Evolutionary conservation across 2,888 invertebrate species (phyloP).

Genomic region (Drosophila helvetica): DNA sequence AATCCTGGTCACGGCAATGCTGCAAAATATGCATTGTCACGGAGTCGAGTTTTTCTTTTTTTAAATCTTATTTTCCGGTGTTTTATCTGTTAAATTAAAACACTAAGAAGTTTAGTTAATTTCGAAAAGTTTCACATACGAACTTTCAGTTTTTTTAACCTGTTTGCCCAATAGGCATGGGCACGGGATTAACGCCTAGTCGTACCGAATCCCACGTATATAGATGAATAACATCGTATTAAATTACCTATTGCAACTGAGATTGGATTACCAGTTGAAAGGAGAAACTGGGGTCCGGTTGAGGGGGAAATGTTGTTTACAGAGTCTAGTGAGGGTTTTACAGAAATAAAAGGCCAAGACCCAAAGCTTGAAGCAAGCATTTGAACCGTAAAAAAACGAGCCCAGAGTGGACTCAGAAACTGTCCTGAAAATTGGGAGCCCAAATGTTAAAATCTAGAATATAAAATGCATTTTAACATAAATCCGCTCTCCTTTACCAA

Average conservation of each 20-base stretch:
- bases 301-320: too few species aligned
- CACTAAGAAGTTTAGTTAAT: not conserved
- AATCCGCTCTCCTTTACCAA: too few species aligned
- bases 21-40: slow-evolving; percentile 64
- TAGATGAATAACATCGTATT: too few species aligned
- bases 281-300: too few species aligned
- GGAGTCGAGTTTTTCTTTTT: slow-evolving; percentile 52
- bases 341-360: too few species aligned
- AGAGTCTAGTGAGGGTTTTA: too few species aligned
- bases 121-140: not conserved
- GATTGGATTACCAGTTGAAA: too few species aligned
- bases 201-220: too few species aligned
- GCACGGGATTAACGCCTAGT: too few species aligned
- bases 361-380: not conserved
- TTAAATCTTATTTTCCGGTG: not conserved
- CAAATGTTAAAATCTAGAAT: not conserved
- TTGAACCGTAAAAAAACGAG: too few species aligned
- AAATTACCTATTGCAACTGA: too few species aligned
- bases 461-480: too few species aligned
- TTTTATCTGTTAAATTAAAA: not conserved
- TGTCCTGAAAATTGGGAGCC: slow-evolving; percentile 10
- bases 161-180: not conserved
- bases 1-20: slow-evolving; percentile 74
- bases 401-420: slow-evolving; percentile 49
- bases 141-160: not conserved